Evolutionary conservation across 2,888 invertebrate species (phyloP), one percentile per base, ranked within the genome.

Genomic region (Drosophila multiciliata): DNA sequence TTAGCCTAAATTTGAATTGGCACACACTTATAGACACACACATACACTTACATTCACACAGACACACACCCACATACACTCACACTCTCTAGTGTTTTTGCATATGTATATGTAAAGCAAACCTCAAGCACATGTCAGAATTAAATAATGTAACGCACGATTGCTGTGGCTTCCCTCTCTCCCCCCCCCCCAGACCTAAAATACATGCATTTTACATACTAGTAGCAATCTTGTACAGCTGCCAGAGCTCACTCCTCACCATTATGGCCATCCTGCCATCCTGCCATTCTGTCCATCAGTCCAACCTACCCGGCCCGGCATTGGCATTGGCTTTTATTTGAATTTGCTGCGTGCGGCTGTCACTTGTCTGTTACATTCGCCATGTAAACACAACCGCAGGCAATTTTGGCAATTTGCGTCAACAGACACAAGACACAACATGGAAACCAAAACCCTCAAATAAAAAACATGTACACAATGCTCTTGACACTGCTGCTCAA

Each of bases 51-150:
- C 20, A 52, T 29, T 53, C 29, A 42, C 58, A 62, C 62, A n/a
- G n/a, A 40, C 42, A 53, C 26, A 42, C 40, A 48, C 35, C 54
- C 29, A 74, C 42, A 33, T 48, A 53, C 32, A 48, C 32, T 45
- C n/a, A 70, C 20, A 57, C 11, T 66, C 42, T 54, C 3, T 32
- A 12, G 12, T 45, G 57, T 23, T 45, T 45, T 45, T 45, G 62
- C 36, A 53, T 54, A 36, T 33, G 54, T 54, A 38, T 59, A 66
- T 85, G 66, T 74, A 79, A 80, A 54, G 66, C 58, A 83, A 84
- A 89, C 89, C 87, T 89, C 89, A 83, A 90, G 90, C 90, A 90
- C 88, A 89, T 90, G 90, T 90, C 85, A 86, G 82, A 89, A 86
- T 86, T 90, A 86, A 85, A 85, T 89, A 85, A 90, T 87, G 89